phyloP scores from a whole-genome alignment of 2,113 vertebrate genomes.

The Melanerpes formicivorus region DNA sequence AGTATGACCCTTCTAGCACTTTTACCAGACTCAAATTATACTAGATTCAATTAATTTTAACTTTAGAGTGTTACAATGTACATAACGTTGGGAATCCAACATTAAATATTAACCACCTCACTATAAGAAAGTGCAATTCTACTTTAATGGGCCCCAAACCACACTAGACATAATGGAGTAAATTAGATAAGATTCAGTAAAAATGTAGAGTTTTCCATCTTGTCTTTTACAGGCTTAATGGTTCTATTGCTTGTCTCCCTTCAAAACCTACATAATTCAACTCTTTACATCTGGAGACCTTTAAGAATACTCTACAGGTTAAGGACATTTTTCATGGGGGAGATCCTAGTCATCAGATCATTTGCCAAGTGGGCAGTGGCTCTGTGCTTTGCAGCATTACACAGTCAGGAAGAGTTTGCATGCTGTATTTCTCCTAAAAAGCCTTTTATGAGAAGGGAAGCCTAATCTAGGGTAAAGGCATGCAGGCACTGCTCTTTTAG shows the following conservation, averaged over 20 bases:
- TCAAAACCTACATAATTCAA: background rate
- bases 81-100: background rate
- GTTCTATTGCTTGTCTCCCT: background rate
- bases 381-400: accelerated
- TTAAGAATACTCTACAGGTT: background rate
- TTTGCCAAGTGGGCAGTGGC: background rate
- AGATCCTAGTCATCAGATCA: background rate
- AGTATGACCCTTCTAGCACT: background rate
- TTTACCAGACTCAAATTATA: background rate
- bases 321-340: background rate
- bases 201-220: background rate
- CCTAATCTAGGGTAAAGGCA: background rate
- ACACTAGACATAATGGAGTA: background rate
- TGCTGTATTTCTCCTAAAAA: background rate
- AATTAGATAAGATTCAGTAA: background rate
- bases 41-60: conserved; percentile 9
- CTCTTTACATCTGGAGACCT: background rate
- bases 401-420: background rate
- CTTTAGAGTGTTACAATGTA: background rate
- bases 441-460: background rate
- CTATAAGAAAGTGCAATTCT: background rate
- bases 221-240: background rate
- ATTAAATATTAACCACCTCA: conserved; percentile 2
- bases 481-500: background rate
- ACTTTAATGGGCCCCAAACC: background rate